Evolutionary conservation across 1,140 invertebrate species (phyloP).

Genomic region (Chironomus striatipennis): DNA sequence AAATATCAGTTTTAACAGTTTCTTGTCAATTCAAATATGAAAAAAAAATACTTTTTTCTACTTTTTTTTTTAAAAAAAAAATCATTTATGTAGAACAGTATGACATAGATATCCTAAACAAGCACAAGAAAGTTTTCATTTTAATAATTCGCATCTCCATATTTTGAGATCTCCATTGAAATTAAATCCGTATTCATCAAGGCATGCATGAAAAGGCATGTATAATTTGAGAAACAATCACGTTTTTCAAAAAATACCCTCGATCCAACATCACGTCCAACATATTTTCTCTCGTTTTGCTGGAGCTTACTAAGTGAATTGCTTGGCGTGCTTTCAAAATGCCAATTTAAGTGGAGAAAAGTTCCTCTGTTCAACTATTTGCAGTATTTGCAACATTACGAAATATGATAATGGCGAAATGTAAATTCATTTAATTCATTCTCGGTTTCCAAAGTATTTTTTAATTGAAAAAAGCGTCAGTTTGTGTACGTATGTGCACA

Average conservation of each 20-base stretch:
- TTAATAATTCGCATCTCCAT: too few relatives aligned
- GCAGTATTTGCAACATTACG: not conserved
- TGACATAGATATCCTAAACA: too few relatives aligned
- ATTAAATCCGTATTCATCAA: not conserved
- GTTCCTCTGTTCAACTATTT: not conserved
- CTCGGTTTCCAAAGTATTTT: not conserved
- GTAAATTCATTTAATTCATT: not conserved
- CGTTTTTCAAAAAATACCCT: not conserved
- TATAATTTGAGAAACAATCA: not conserved
- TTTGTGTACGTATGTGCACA: not conserved
- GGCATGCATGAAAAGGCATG: not conserved
- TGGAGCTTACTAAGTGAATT: not conserved
- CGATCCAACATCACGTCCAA: not conserved
- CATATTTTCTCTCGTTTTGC: not conserved
- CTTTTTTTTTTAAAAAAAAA: too few relatives aligned
- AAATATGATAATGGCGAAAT: not conserved
- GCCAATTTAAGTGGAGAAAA: not conserved
- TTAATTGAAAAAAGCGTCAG: slow-evolving; percentile 8
- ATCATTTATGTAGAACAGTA: too few relatives aligned
- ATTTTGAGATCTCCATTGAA: not conserved
- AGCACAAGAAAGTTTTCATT: too few relatives aligned
- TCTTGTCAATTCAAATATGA: too few relatives aligned
- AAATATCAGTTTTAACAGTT: not conserved
- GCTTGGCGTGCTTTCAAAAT: not conserved
- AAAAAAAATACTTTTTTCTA: too few relatives aligned